phyloP scores from a whole-genome alignment of 2,113 vertebrate genomes.

The Pterocles orientalis region DNA sequence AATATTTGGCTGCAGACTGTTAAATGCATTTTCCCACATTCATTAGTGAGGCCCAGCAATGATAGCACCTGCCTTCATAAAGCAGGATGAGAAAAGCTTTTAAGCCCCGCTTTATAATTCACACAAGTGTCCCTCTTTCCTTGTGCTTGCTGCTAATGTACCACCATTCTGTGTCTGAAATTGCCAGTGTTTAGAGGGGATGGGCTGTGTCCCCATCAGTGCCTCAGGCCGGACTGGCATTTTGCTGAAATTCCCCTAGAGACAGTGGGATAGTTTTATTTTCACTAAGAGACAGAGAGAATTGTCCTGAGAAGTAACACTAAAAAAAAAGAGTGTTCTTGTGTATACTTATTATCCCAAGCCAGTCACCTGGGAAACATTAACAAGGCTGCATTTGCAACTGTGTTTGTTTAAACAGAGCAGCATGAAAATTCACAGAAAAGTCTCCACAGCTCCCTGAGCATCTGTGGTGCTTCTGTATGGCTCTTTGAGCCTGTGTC shows the following conservation, averaged over 20 bases:
- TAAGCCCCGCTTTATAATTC: not conserved
- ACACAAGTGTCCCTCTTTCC: not conserved
- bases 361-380: not conserved
- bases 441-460: not conserved
- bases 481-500: not conserved
- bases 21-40: conserved; percentile 69
- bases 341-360: not conserved
- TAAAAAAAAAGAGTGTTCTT: not conserved
- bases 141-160: not conserved
- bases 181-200: not conserved
- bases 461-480: not conserved
- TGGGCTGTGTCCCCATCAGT: not conserved
- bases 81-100: not conserved
- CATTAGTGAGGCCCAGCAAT: not conserved
- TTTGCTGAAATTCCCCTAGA: not conserved
- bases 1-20: conserved; percentile 57
- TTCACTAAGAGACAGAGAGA: not conserved
- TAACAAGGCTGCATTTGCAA: not conserved
- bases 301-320: not conserved
- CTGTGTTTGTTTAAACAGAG: not conserved
- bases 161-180: not conserved
- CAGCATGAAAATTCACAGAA: not conserved
- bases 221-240: not conserved
- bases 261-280: not conserved
- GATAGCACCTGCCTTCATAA: not conserved